Percentiles rank a stretch among this genome's conserved stretches.
phyloP scores from a whole-genome alignment of 1,140 invertebrate species.

The Diabrotica virgifera region DNA sequence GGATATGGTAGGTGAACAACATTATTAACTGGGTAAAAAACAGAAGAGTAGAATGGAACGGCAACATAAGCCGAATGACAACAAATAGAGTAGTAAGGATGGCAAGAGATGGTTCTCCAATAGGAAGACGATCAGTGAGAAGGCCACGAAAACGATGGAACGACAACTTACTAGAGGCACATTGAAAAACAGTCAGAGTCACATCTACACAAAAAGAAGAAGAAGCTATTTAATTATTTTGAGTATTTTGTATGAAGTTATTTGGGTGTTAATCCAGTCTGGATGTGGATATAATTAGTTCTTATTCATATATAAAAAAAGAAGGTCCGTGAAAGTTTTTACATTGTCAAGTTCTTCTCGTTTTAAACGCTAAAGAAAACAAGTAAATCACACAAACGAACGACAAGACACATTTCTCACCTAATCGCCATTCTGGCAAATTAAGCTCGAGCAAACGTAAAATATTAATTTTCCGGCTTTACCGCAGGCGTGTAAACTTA shows the following conservation, averaged over 20 bases:
- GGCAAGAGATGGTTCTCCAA: too few relatives aligned
- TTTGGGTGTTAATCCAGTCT: background rate
- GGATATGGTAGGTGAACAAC: too few relatives aligned
- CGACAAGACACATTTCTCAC: background rate
- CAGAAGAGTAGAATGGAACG: too few relatives aligned
- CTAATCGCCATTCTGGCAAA: conserved; percentile 10
- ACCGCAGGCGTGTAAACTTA: conserved; percentile 5
- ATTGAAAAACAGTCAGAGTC: too few relatives aligned
- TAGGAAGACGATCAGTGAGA: too few relatives aligned
- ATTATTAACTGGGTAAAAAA: too few relatives aligned
- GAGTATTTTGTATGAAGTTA: background rate
- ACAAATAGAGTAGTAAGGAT: too few relatives aligned
- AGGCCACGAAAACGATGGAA: too few relatives aligned
- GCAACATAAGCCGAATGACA: too few relatives aligned
- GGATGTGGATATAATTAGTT: background rate
- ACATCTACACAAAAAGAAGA: too few relatives aligned
- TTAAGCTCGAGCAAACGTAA: conserved; percentile 1
- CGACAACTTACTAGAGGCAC: too few relatives aligned
- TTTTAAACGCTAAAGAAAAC: background rate
- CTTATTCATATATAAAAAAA: background rate
- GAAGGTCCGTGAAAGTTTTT: background rate
- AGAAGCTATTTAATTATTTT: background rate
- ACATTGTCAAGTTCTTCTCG: background rate
- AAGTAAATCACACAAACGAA: conserved; percentile 4
- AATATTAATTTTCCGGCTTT: conserved; percentile 9